Conservation (phyloP, 2,797 vertebrate species). For the Paguma larvata region DNA sequence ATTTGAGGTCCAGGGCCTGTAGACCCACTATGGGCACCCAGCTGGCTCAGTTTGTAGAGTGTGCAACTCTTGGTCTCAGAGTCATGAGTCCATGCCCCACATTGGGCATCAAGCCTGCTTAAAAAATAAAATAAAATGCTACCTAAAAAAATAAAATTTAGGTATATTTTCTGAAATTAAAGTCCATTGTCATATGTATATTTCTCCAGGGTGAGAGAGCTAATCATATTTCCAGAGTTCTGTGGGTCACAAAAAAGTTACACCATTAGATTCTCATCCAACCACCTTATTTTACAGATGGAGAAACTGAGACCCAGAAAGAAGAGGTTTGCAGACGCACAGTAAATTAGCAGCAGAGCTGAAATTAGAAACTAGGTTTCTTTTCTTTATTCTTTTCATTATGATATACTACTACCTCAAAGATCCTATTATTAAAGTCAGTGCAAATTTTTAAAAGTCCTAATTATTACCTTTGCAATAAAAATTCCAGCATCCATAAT, state of each 20-base stretch:
- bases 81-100: too few species aligned
- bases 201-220: neutral
- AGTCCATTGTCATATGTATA: neutral
- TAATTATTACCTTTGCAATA: conserved; percentile 89
- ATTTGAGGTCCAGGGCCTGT: too few species aligned
- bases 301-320: neutral
- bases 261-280: conserved; percentile 6
- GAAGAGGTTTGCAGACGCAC: neutral
- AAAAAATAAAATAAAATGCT: too few species aligned
- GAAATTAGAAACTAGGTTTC: conserved; percentile 4
- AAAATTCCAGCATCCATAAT: conserved; percentile 92
- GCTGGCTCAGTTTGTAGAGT: too few species aligned
- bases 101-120: too few species aligned
- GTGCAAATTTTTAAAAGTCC: conserved; percentile 33
- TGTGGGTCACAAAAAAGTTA: neutral
- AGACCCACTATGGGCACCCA: too few species aligned
- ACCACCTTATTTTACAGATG: conserved; percentile 21
- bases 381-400: conserved; percentile 35
- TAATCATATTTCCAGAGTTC: neutral
- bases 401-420: neutral
- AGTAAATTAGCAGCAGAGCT: conserved; percentile 1
- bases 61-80: too few species aligned
- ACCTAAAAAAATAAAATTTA: too few species aligned
- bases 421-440: conserved; percentile 46
- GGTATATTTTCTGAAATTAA: neutral